These are phyloP conservation scores for Oryzias dopingdopingensis DNA, from an alignment of 2,797 vertebrate genomes.

Conservation along the genomic window DNA sequence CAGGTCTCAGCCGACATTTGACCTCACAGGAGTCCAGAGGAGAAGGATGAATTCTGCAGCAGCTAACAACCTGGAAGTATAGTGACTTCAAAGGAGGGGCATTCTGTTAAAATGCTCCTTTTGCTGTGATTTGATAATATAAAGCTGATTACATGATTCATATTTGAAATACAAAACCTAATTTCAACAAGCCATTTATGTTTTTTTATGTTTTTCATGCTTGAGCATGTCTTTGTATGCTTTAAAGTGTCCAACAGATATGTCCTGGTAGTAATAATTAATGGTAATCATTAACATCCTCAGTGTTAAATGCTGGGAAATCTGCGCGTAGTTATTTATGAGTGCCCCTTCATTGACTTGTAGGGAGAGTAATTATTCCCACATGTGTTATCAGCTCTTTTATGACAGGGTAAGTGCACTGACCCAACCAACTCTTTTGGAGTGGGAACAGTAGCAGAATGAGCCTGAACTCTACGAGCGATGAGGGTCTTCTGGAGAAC, in stretches of 20 bases:
- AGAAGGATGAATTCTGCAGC: conserved; percentile 5
- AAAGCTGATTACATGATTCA: conserved; percentile 11
- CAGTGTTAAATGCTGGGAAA: conserved; percentile 9
- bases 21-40: conserved; percentile 13
- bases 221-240: conserved; percentile 4
- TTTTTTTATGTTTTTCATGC: background rate
- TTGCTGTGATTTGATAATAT: background rate
- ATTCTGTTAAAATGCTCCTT: background rate
- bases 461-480: conserved; percentile 30
- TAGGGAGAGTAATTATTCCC: conserved; percentile 27
- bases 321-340: conserved; percentile 26
- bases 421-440: conserved; percentile 14
- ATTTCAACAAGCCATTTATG: background rate
- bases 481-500: conserved; percentile 45
- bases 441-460: conserved; percentile 17
- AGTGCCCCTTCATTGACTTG: conserved; percentile 8
- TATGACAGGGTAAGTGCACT: conserved; percentile 30
- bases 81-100: conserved; percentile 11
- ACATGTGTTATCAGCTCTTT: conserved; percentile 49
- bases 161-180: background rate
- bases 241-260: conserved; percentile 6
- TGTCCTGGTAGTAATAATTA: background rate
- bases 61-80: conserved; percentile 21
- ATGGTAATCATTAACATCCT: background rate
- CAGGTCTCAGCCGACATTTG: conserved; percentile 9